A percentile compares a stretch with the other conserved stretches of the same genome.
Conservation (phyloP, 1,140 invertebrate genomes). For the Hycleus phaleratus region DNA sequence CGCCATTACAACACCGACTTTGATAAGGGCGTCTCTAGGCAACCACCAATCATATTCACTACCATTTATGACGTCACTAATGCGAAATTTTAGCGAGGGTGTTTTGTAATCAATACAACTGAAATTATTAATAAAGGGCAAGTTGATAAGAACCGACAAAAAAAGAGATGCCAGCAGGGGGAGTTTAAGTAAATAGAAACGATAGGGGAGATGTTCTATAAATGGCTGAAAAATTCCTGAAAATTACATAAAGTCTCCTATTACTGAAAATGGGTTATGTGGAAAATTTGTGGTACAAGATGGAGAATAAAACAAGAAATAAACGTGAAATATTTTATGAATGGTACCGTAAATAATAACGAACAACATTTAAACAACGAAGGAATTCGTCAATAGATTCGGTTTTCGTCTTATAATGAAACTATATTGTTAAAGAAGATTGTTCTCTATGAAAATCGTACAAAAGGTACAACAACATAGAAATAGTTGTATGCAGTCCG, state of each 20-base stretch:
- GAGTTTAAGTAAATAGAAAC: no score
- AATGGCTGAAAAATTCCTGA: no score
- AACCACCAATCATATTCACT: constrained; percentile 32
- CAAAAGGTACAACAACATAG: constrained; percentile 9
- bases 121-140: constrained; percentile 13
- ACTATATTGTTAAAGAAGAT: background rate
- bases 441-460: constrained; percentile 16
- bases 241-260: no score
- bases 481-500: constrained; percentile 10
- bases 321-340: constrained; percentile 30
- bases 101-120: constrained; percentile 27
- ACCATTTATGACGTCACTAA: constrained; percentile 30
- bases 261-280: no score
- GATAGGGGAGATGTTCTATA: no score
- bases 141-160: no score
- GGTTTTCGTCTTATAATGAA: background rate
- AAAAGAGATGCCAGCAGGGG: no score
- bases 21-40: constrained; percentile 32
- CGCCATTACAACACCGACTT: constrained; percentile 24
- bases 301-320: no score
- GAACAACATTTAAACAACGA: background rate
- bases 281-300: no score
- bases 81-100: constrained; percentile 22
- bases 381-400: no score
- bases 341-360: constrained; percentile 29